Conservation (phyloP, 2,113 vertebrate genomes). For the Centropristis striata region DNA sequence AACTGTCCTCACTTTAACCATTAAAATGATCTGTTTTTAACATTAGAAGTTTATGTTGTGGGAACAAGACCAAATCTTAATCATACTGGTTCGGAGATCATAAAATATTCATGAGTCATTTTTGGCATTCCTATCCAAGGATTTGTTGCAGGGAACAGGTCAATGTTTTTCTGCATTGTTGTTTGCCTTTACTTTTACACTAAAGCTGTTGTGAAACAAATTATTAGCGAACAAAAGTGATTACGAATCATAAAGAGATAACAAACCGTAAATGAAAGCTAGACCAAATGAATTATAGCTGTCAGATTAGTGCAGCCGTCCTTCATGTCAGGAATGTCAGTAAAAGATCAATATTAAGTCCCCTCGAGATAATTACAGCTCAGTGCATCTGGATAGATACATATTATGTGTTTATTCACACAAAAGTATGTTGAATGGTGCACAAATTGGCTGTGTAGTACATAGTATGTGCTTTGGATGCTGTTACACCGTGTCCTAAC, state of each 20-base stretch:
- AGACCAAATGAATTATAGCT: background rate
- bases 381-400: too few species aligned
- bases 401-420: too few species aligned
- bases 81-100: background rate
- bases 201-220: background rate
- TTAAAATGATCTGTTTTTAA: too few species aligned
- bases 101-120: background rate
- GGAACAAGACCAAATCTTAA: background rate
- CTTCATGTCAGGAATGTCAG: too few species aligned
- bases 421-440: too few species aligned
- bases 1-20: background rate
- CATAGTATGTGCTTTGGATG: too few species aligned
- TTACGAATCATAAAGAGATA: background rate
- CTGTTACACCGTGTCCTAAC: too few species aligned
- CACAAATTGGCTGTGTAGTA: too few species aligned
- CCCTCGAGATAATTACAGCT: too few species aligned
- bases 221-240: background rate
- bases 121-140: background rate
- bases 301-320: too few species aligned
- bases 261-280: background rate
- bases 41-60: background rate
- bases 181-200: background rate
- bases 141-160: background rate
- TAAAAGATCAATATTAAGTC: too few species aligned
- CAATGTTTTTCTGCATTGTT: background rate